Conservation (phyloP, 2,888 invertebrate species). For the Caenorhabditis afra region DNA sequence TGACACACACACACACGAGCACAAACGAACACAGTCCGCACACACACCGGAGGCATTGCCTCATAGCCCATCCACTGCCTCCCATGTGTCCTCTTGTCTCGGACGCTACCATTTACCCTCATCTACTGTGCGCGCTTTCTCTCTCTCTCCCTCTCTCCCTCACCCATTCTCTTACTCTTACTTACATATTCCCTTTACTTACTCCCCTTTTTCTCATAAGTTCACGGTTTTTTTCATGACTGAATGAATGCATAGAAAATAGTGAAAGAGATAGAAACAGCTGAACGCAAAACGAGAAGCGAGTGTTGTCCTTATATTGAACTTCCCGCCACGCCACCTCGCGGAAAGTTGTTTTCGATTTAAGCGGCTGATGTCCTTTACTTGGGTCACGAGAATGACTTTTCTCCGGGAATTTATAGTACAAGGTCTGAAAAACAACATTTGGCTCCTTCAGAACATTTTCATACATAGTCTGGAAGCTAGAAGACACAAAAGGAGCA, state of each 20-base stretch:
- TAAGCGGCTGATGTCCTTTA: too few species aligned
- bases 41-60: neutral
- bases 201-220: too few species aligned
- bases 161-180: too few species aligned
- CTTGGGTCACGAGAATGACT: too few species aligned
- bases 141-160: neutral
- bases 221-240: too few species aligned
- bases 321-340: neutral
- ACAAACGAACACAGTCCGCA: neutral
- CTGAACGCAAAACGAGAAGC: neutral
- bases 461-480: too few species aligned
- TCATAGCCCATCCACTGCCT: neutral
- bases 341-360: neutral
- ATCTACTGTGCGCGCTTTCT: slow-evolving; percentile 2
- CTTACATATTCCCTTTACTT: too few species aligned
- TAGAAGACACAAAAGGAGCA: too few species aligned
- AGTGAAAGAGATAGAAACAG: neutral
- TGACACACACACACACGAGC: slow-evolving; percentile 7
- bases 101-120: neutral
- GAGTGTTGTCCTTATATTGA: slow-evolving; percentile 1
- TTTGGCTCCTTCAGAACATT: too few species aligned
- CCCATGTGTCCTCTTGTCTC: neutral
- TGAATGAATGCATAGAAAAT: too few species aligned
- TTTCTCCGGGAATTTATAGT: too few species aligned
- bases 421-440: too few species aligned